These are phyloP conservation scores for Scomber scombrus DNA, from an alignment of 2,113 vertebrate species.

Conservation along the genomic window DNA sequence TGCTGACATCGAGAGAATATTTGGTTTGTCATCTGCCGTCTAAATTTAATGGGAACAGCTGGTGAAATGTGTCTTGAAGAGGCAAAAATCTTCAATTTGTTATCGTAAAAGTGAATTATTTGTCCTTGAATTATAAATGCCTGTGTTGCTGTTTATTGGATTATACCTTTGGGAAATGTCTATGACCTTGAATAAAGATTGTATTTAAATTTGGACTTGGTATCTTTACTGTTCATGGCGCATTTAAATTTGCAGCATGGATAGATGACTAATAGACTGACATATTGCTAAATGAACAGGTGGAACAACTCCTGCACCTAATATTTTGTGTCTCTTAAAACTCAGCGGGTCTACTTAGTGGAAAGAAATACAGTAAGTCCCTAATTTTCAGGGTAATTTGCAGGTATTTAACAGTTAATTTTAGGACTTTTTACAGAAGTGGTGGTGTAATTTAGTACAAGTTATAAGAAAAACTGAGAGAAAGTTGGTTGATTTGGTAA, in stretches of 20 bases:
- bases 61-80: conserved; percentile 50
- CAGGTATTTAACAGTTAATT: no score
- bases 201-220: conserved; percentile 72
- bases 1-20: conserved; percentile 39
- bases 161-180: conserved; percentile 78
- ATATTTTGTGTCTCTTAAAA: not conserved
- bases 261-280: not conserved
- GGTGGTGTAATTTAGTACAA: no score
- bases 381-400: no score
- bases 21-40: conserved; percentile 50
- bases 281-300: not conserved
- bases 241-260: not conserved
- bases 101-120: conserved; percentile 80
- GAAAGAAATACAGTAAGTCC: not conserved
- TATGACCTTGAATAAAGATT: conserved; percentile 81
- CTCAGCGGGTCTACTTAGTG: not conserved
- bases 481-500: no score
- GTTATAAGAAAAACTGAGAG: no score
- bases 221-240: not conserved
- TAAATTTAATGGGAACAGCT: conserved; percentile 39
- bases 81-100: conserved; percentile 66
- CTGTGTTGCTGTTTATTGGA: conserved; percentile 83
- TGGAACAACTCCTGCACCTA: not conserved
- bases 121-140: conserved; percentile 81
- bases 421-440: no score